These are phyloP conservation scores for Muscicapa adusta DNA, from an alignment of 2,113 vertebrate genomes.

Conservation along the genomic window DNA sequence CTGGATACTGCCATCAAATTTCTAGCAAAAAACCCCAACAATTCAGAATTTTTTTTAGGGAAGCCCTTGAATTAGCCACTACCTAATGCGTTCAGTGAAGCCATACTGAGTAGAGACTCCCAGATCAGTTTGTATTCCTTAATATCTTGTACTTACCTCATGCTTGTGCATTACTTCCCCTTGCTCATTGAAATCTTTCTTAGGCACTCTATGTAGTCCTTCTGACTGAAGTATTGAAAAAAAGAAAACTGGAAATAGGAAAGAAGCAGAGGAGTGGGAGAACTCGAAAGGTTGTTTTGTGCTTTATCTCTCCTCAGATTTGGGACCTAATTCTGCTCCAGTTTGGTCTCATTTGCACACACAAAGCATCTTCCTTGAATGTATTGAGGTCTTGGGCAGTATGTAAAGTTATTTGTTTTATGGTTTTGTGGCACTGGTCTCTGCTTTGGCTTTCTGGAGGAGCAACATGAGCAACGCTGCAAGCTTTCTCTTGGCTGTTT, in stretches of 20 bases:
- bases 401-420: not conserved
- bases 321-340: not conserved
- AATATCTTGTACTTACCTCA: not conserved
- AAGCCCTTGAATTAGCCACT: not conserved
- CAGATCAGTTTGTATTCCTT: not conserved
- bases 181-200: not conserved
- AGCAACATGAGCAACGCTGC: not conserved
- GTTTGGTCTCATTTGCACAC: not conserved
- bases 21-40: not conserved
- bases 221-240: not conserved
- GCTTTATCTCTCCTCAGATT: not conserved
- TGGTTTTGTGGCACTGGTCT: not conserved
- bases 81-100: not conserved
- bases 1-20: not conserved
- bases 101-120: not conserved
- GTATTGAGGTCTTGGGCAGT: not conserved
- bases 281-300: not conserved
- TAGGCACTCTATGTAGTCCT: not conserved
- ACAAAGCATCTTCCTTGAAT: not conserved
- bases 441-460: not conserved
- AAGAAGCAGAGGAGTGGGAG: not conserved
- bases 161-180: not conserved
- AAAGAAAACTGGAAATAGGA: not conserved
- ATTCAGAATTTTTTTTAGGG: not conserved
- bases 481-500: not conserved